A percentile compares a stretch with the other conserved stretches of the same genome.
These are phyloP conservation scores for Tachina fera DNA, from an alignment of 2,888 invertebrate species.

Conservation along the genomic window DNA sequence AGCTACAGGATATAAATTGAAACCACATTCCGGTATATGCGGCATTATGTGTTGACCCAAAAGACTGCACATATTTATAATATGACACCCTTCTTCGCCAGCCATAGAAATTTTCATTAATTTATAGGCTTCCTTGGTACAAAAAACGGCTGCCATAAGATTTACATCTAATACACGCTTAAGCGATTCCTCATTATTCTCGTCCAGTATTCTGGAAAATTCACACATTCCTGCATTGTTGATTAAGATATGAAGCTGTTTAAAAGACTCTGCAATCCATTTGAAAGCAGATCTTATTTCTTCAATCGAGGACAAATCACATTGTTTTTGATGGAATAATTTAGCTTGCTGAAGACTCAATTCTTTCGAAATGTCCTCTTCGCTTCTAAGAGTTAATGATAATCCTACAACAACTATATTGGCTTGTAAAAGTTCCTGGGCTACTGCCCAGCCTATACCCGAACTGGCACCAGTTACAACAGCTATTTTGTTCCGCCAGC, in stretches of 20 bases:
- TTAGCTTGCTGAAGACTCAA: constrained; percentile 72
- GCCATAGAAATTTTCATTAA: constrained; percentile 82
- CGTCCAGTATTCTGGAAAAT: constrained; percentile 74
- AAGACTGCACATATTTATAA: constrained; percentile 83
- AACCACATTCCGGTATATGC: constrained; percentile 74
- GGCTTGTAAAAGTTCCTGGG: constrained; percentile 35
- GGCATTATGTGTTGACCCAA: constrained; percentile 83
- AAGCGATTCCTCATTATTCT: constrained; percentile 75
- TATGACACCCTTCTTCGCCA: constrained; percentile 81
- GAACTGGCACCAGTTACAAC: constrained; percentile 59
- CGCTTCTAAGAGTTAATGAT: constrained; percentile 23
- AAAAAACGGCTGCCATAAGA: constrained; percentile 82
- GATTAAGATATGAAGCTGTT: constrained; percentile 84
- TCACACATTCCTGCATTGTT: constrained; percentile 85
- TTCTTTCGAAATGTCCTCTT: constrained; percentile 73
- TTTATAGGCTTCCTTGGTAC: constrained; percentile 82
- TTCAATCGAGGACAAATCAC: constrained; percentile 84
- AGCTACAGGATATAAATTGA: constrained; percentile 78
- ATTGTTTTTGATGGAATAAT: constrained; percentile 82
- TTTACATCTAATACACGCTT: constrained; percentile 82
- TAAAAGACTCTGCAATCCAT: constrained; percentile 83
- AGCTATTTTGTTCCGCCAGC: constrained; percentile 51
- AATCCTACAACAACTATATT: constrained; percentile 42
- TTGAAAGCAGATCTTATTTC: constrained; percentile 84
- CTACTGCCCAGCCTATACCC: constrained; percentile 59